Conservation (phyloP, 2,888 invertebrate species). For the Macaria notata region DNA sequence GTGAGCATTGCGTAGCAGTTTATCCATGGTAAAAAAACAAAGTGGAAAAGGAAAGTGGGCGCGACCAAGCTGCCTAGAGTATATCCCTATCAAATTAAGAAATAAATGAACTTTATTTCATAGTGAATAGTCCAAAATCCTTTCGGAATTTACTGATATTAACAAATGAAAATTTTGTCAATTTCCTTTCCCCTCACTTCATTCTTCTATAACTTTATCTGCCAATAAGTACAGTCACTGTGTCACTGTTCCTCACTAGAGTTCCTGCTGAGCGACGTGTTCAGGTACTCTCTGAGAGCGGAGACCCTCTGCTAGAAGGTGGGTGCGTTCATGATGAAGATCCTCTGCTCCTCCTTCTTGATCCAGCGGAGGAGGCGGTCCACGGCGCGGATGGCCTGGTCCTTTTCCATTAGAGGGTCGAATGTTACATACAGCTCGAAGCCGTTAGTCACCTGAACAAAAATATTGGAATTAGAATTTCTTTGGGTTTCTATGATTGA, state of each 20-base stretch:
- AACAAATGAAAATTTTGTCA: no score
- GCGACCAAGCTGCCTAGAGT: no score
- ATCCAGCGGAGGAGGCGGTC: constrained; percentile 96
- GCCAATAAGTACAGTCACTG: no score
- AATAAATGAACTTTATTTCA: no score
- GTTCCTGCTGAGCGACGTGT: constrained; percentile 45
- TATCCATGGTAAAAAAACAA: no score
- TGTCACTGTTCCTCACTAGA: constrained; percentile 46
- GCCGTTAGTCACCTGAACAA: constrained; percentile 89
- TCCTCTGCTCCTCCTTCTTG: constrained; percentile 94
- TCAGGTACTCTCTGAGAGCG: constrained; percentile 53
- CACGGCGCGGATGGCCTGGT: constrained; percentile 91
- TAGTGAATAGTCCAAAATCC: no score
- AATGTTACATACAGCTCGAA: constrained; percentile 97
- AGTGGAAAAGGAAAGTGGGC: no score
- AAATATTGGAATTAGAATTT: background rate
- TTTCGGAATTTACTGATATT: no score
- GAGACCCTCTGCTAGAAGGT: constrained; percentile 84
- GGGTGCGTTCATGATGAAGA: constrained; percentile 94
- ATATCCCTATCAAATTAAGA: no score
- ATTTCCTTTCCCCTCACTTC: no score
- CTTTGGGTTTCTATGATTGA: background rate
- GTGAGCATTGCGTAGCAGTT: no score
- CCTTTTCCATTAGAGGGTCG: constrained; percentile 94
- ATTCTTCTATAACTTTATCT: no score